Evolutionary conservation across 1,140 invertebrate genomes (phyloP), one percentile per base, ranked within the genome.

Genomic region (Danaus melanippus): DNA sequence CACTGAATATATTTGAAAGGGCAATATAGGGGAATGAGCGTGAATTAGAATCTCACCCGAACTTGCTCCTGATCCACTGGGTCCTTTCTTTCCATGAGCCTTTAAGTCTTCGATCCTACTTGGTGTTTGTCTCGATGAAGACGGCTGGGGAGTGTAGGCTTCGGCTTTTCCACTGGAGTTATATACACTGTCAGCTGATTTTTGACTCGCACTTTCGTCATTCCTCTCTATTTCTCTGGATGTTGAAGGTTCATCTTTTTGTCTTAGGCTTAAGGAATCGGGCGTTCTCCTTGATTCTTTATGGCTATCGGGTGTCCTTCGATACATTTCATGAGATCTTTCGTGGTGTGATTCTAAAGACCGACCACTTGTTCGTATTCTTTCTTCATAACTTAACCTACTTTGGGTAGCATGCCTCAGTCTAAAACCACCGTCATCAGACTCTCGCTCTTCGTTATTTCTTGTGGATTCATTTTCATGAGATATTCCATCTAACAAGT

Each of bases 341-440:
- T 76, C 74, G 55, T 69, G 67, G 50, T 65, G 71, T 12, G 78
- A 84, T 50, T 86, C 83, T 58, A 72, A 63, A 15, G 81, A 86
- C 54, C 83, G 64, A 9, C 83, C 81, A 58, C 83, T 86, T 11
- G 79, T 79, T 54, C 83, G 63, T 6, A 79, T 79, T 54, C 83
- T 71, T 46, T 84, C 83, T 67, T 88, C 86, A 48, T 83, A 81
- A 54, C 82, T 87, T 8, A 76, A 76, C 64, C 83, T 76, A 6
- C 79, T 73, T 68, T 88, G 87, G 17, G 79, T 78, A 45, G 67
- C 78, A 10, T 84, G 60, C 58, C 83, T 71, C 9, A 74, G 72
- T 63, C 89, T 69, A 66, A 90, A 90, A 1, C 89, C 89, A 10
- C 89, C 89, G 54, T 90, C 89, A 61, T 90, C 89, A 10, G 89